phyloP scores from a whole-genome alignment of 1,140 invertebrate genomes.

The Gonioctena quinquepunctata region DNA sequence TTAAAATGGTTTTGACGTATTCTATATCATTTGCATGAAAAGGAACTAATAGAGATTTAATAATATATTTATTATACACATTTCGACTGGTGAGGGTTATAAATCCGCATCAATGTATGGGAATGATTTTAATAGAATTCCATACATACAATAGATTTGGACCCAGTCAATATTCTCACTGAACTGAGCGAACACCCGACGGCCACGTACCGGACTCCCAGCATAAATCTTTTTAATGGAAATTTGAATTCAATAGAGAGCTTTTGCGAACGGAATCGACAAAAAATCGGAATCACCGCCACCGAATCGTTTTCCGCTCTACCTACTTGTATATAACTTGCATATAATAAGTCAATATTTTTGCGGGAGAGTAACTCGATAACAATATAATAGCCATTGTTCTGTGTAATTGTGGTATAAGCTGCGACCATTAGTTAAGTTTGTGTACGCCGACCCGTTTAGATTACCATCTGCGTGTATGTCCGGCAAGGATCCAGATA shows the following conservation, averaged over 20 bases:
- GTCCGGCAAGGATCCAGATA: slow-evolving; percentile 42
- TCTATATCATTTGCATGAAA: too few species aligned
- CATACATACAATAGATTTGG: too few species aligned
- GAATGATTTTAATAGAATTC: too few species aligned
- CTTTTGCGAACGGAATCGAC: not conserved
- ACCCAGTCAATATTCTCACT: not conserved
- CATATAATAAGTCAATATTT: slow-evolving; percentile 53
- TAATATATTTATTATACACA: too few species aligned
- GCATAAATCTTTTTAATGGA: slow-evolving; percentile 1
- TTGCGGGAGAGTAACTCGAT: slow-evolving; percentile 50
- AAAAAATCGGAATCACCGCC: slow-evolving; percentile 1
- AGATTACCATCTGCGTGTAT: slow-evolving; percentile 38
- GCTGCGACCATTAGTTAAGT: slow-evolving; percentile 50
- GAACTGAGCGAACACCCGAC: not conserved
- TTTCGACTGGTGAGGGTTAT: too few species aligned
- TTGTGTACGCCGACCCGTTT: slow-evolving; percentile 25
- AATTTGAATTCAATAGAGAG: slow-evolving; percentile 8
- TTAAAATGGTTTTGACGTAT: too few species aligned
- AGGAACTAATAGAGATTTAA: too few species aligned
- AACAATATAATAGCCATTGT: slow-evolving; percentile 56
- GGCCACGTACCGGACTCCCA: not conserved
- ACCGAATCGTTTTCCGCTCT: slow-evolving; percentile 3
- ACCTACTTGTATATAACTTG: slow-evolving; percentile 1
- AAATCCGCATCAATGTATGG: too few species aligned
- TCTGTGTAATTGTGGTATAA: slow-evolving; percentile 53